Evolutionary conservation across 1,140 invertebrate genomes (phyloP).

Genomic region (Drosophila subobscura): DNA sequence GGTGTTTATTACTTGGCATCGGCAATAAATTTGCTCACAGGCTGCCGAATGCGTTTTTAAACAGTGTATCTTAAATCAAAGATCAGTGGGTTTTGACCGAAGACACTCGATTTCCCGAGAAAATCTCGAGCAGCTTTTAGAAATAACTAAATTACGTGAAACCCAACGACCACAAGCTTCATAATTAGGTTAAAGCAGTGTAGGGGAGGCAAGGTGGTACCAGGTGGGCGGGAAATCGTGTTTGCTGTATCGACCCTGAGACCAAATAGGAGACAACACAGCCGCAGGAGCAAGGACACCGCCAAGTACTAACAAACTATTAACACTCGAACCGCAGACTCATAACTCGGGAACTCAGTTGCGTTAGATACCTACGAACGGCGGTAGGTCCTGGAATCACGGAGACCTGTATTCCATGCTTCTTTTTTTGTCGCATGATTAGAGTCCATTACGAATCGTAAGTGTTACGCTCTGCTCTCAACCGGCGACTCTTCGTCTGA

Average conservation of each 20-base stretch:
- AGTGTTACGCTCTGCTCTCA: slow-evolving; percentile 69
- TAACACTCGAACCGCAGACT: slow-evolving; percentile 76
- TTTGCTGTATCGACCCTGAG: slow-evolving; percentile 17
- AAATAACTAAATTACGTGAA: slow-evolving; percentile 75
- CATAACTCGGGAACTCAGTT: slow-evolving; percentile 8
- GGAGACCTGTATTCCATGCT: background rate
- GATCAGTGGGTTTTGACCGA: slow-evolving; percentile 56
- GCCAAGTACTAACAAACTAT: slow-evolving; percentile 72
- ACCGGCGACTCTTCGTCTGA: slow-evolving; percentile 33
- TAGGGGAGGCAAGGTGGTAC: slow-evolving; percentile 2
- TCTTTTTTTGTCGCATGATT: slow-evolving; percentile 69
- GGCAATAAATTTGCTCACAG: slow-evolving; percentile 57
- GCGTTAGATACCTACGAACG: slow-evolving; percentile 57
- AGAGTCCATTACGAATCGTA: slow-evolving; percentile 78
- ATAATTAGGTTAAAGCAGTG: slow-evolving; percentile 51
- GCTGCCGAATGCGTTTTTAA: slow-evolving; percentile 77
- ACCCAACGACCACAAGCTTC: slow-evolving; percentile 37
- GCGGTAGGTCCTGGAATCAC: slow-evolving; percentile 59
- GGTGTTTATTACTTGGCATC: slow-evolving; percentile 48
- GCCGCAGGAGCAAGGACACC: slow-evolving; percentile 39
- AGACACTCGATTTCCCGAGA: slow-evolving; percentile 65
- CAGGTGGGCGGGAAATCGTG: slow-evolving; percentile 13
- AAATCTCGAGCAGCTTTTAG: slow-evolving; percentile 47
- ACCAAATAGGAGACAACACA: slow-evolving; percentile 17
- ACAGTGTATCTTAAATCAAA: slow-evolving; percentile 77